Base-by-base conservation (phyloP, 2,113 vertebrate genomes). In the Hoplias malabaricus region DNA sequence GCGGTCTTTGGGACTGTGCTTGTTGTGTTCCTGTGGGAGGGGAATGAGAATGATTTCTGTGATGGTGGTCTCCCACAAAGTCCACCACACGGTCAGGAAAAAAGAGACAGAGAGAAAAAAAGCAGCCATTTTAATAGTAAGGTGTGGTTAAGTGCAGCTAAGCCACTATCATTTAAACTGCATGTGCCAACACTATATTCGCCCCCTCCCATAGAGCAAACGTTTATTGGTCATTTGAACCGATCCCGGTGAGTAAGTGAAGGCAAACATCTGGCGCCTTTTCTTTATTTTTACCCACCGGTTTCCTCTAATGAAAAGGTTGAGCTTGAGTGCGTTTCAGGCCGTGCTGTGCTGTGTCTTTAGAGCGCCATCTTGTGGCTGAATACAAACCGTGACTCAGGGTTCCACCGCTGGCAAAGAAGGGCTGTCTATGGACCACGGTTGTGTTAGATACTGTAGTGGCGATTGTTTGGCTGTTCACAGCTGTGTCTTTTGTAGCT, bases 111-210 rank as follows among this genome's bases (percentile, higher is more conserved):
- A 40, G 13, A 75, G 46, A 29, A 78, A 70, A 85, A 59, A 53
- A 70, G 54, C 57, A 25, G 78, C 36, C 14, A 48, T 42, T 63
- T 79, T 70, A 85, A 84, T 80, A 42, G 80, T 56, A 67, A 42
- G 48, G 2, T 73, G 43, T 70, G 82, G 80, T 86, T 82, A 73
- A 4, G 48, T 76, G 69, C 69, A 70, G 76, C 66, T 80, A 61
- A 57, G 83, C 68, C 73, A 80, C 68, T 67, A 78, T 65, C 70
- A 73, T 85, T 84, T 83, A 59, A 63, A 80, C 84, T 87, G 85
- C 69, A 31, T 56, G 57, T 77, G 57, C 76, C 85, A 59, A 70
- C 81, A 57, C 34, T 48, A 78, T 80, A 88, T 83, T 62, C 84
- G 79, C 82, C 71, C 46, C 43, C 29, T 27, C 48, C 61, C 14